Evolutionary conservation across 1,140 invertebrate species (phyloP).

Genomic region (Probaryconus sp.): DNA sequence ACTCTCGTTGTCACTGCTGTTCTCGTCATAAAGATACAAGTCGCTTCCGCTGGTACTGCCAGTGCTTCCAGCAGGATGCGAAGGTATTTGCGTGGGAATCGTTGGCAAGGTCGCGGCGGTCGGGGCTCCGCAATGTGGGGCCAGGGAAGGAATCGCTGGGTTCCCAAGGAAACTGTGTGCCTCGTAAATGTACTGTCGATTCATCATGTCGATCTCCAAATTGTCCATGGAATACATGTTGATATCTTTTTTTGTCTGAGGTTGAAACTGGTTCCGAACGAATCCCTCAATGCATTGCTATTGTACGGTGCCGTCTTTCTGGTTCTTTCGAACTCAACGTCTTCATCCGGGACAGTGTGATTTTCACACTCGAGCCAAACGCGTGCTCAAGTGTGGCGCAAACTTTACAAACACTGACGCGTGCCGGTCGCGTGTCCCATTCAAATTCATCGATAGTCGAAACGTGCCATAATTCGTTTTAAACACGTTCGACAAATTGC

Average conservation of each 20-base stretch:
- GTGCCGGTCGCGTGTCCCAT: slow-evolving; percentile 60
- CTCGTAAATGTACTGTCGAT: slow-evolving; percentile 79
- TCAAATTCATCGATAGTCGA: slow-evolving; percentile 19
- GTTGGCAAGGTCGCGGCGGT: slow-evolving; percentile 65
- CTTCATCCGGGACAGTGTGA: not conserved
- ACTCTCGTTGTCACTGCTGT: slow-evolving; percentile 74
- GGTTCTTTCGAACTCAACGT: not conserved
- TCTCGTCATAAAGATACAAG: slow-evolving; percentile 72
- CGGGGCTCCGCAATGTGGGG: slow-evolving; percentile 66
- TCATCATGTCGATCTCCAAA: slow-evolving; percentile 78
- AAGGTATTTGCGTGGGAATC: slow-evolving; percentile 67
- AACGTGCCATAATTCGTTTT: no score
- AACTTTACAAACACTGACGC: slow-evolving; percentile 67
- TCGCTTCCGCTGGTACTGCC: slow-evolving; percentile 75
- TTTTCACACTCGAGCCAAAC: slow-evolving; percentile 2
- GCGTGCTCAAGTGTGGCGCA: slow-evolving; percentile 47
- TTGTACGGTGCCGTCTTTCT: not conserved
- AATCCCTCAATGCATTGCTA: not conserved
- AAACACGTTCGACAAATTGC: no score
- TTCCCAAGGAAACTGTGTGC: slow-evolving; percentile 76
- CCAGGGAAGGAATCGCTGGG: slow-evolving; percentile 68
- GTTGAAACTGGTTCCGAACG: no score
- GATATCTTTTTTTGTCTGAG: no score
- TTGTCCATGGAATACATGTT: slow-evolving; percentile 80
- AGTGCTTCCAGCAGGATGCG: slow-evolving; percentile 71